Conservation (phyloP, 2,888 invertebrate species). For the Phrixothrix hirtus region DNA sequence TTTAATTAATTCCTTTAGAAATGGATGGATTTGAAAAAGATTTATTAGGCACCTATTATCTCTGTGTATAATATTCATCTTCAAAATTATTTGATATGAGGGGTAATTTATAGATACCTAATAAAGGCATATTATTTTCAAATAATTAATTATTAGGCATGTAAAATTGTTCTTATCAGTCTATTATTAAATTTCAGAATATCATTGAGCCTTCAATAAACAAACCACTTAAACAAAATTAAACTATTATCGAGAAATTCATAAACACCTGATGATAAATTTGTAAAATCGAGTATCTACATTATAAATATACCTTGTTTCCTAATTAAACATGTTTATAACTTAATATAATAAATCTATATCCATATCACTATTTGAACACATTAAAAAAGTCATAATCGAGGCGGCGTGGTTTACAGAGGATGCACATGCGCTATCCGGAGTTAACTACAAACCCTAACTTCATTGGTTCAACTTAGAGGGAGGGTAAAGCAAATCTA, state of each 20-base stretch:
- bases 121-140: slow-evolving; percentile 8
- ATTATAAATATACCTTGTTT: neutral
- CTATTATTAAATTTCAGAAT: slow-evolving; percentile 22
- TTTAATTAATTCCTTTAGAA: too few relatives aligned
- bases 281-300: slow-evolving; percentile 35
- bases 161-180: slow-evolving; percentile 9
- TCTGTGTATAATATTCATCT: too few relatives aligned
- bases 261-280: slow-evolving; percentile 41
- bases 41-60: too few relatives aligned
- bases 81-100: too few relatives aligned
- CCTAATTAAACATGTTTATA: slow-evolving; percentile 44
- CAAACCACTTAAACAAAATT: slow-evolving; percentile 41
- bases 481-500: slow-evolving; percentile 27
- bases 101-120: slow-evolving; percentile 1
- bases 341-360: slow-evolving; percentile 40
- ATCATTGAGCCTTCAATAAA: slow-evolving; percentile 38
- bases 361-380: slow-evolving; percentile 41
- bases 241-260: slow-evolving; percentile 39
- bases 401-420: slow-evolving; percentile 48
- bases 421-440: slow-evolving; percentile 41
- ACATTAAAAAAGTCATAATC: slow-evolving; percentile 41
- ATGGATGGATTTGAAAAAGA: too few relatives aligned
- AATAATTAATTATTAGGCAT: slow-evolving; percentile 9
- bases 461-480: slow-evolving; percentile 23
- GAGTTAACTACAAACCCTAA: slow-evolving; percentile 13